Conservation (phyloP, 2,888 invertebrate species). For the Phlogophora meticulosa region DNA sequence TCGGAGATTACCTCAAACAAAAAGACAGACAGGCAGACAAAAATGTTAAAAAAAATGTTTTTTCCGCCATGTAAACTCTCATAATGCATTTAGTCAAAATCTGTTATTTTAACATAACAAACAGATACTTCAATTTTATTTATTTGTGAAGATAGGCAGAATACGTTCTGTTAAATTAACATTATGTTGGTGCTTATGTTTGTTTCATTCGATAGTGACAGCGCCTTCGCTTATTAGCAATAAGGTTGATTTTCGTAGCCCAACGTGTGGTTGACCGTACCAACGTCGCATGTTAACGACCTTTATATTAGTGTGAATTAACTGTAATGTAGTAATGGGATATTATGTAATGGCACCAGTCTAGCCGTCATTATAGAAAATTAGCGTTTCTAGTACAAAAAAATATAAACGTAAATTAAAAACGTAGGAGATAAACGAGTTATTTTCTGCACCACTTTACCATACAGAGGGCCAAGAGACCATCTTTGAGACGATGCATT, state of each 20-base stretch:
- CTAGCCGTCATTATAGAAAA: slow-evolving; percentile 43
- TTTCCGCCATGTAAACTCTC: too few relatives aligned
- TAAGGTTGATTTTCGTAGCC: slow-evolving; percentile 3
- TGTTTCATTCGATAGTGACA: background rate
- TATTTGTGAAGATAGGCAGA: background rate
- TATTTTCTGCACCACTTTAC: background rate
- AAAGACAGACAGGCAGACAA: too few relatives aligned
- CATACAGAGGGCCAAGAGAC: too few relatives aligned
- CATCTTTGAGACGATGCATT: too few relatives aligned
- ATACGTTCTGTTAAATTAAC: slow-evolving; percentile 1
- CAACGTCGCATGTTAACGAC: slow-evolving; percentile 34
- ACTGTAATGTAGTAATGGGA: slow-evolving; percentile 3
- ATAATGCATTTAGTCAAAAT: too few relatives aligned
- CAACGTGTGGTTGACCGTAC: background rate
- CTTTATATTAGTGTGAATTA: slow-evolving; percentile 23
- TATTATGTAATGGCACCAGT: slow-evolving; percentile 34
- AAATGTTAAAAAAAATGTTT: too few relatives aligned
- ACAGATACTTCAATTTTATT: too few relatives aligned
- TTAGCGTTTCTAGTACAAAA: slow-evolving; percentile 18
- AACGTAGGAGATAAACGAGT: background rate
- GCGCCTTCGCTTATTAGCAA: background rate
- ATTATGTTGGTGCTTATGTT: slow-evolving; percentile 3
- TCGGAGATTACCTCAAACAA: too few relatives aligned
- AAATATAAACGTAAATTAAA: background rate
- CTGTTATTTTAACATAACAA: too few relatives aligned